phyloP scores from a whole-genome alignment of 2,888 invertebrate species.

The Fragum sueziense region DNA sequence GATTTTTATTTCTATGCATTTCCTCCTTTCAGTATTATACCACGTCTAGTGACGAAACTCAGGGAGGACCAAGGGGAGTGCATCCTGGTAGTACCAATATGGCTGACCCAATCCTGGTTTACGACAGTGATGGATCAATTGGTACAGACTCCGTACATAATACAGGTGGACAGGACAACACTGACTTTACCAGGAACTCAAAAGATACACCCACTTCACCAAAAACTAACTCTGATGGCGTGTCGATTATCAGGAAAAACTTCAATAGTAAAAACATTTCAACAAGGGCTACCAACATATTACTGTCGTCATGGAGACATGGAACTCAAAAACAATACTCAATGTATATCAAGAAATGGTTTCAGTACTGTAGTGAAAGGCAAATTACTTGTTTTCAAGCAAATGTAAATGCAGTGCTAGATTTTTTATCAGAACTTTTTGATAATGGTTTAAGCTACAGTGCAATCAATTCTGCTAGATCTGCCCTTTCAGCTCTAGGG shows the following conservation, averaged over 20 bases:
- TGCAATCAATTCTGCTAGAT: conserved; percentile 31
- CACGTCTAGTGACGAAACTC: conserved; percentile 22
- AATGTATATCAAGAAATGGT: conserved; percentile 33
- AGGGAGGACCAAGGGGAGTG: conserved; percentile 24
- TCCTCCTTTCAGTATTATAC: conserved; percentile 39
- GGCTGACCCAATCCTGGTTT: conserved; percentile 25
- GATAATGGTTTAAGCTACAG: conserved; percentile 17
- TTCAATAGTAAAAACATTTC: background rate
- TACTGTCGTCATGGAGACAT: conserved; percentile 31
- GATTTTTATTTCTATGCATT: conserved; percentile 22
- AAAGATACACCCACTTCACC: background rate
- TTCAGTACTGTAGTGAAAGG: conserved; percentile 26
- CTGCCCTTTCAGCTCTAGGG: conserved; percentile 16
- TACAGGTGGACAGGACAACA: background rate
- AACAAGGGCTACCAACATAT: conserved; percentile 30
- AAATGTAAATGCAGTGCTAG: conserved; percentile 8
- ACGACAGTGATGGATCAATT: conserved; percentile 19
- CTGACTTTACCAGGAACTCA: background rate
- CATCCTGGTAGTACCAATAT: conserved; percentile 30
- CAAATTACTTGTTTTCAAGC: conserved; percentile 15
- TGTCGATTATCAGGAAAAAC: conserved; percentile 22
- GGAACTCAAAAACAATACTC: no score
- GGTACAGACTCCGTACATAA: background rate
- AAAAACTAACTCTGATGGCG: conserved; percentile 24
- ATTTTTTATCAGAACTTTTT: conserved; percentile 19